Evolutionary conservation across 2,113 vertebrate species (phyloP), one percentile per base, ranked within the genome.

Genomic region (Phasianus colchicus): DNA sequence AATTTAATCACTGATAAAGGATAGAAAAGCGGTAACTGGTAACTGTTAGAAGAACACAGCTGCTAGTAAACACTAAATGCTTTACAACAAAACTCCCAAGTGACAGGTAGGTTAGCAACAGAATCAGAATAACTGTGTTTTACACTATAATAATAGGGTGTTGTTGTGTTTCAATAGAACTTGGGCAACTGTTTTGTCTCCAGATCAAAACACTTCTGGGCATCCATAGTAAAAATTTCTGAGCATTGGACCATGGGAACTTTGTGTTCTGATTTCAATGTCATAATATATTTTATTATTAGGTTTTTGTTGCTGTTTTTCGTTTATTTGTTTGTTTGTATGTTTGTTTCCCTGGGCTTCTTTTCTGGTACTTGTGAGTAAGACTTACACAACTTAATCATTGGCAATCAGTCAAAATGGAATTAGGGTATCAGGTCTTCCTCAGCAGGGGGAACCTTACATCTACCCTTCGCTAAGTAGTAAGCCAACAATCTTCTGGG

Each of bases 241-340:
- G 77, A 69, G 69, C 70, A 78, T 13, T 54, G 18, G 12, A 67
- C 70, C 45, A 71, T 19, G 43, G 47, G 66, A 84, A 85, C 57
- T 87, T 42, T 43, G 43, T 88, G 71, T 85, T 83, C 54, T 70
- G 48, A 88, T 88, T 76, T 91, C 48, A 80, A 79, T 55, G 71
- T 61, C 52, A 69, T 69, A 72, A 42, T 13, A 60, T 63, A 79
- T 79, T 54, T 54, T 29, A 54, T 29, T 54, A 29, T 54, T 52
- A 48, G 47, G 6, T 93, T 93, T 83, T 77, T 15, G 0, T 32
- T 90, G 94, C 81, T 48, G 29, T 32, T 57, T 30, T 55, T 55
- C 17, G 9, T 55, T 54, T 54, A 16, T 43, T 25, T 25, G 10
- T 25, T 57, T 48, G 9, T 30, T 32, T 30, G 9, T 55, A 30